Base-by-base conservation (phyloP, 2,797 vertebrate species). In the Hoplostethus mediterraneus region DNA sequence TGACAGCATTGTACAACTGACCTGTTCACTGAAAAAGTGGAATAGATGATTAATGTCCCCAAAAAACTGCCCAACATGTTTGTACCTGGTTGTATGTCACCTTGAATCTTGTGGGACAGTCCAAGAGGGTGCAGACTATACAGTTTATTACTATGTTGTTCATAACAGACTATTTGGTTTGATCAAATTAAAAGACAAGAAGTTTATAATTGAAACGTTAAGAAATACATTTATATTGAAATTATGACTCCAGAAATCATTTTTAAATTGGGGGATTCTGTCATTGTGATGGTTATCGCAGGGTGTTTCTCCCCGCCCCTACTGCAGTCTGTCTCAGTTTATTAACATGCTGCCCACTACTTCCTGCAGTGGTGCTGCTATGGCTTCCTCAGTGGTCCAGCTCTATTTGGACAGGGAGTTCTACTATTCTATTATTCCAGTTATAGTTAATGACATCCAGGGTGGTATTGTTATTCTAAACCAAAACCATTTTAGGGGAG, bases 311-410 rank as follows among this genome's bases (percentile, higher is more conserved):
- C 65, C 64, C 82, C 73, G 64, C 75, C 74, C 12, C 55, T 33
- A 56, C 86, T 82, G 82, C 85, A 85, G 81, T 65, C 62, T 14
- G 30, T 73, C 69, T 69, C 71, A 21, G 70, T 78, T 77, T 77
- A 90, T 83, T 90, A 82, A 79, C 81, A 91, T 87, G 87, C 86
- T 63, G 72, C 82, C 71, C 79, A 70, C 76, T 13, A 79, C 78
- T 76, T 87, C 75, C 90, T 83, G 81, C 84, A 82, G 76, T 58
- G 67, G 63, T 76, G 72, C 77, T 76, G 72, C 77, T 70, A 61
- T 45, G 1, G 65, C 62, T 75, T 64, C 75, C 55, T 70, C 42
- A 21, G 51, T 53, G 13, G 28, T 11, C 25, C 51, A 69, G 74
- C 70, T 55, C 66, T 4, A 3, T 30, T 30, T 57, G 53, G 30